These are phyloP conservation scores for Clitarchus hookeri DNA, from an alignment of 2,888 invertebrate genomes.

Conservation along the genomic window DNA sequence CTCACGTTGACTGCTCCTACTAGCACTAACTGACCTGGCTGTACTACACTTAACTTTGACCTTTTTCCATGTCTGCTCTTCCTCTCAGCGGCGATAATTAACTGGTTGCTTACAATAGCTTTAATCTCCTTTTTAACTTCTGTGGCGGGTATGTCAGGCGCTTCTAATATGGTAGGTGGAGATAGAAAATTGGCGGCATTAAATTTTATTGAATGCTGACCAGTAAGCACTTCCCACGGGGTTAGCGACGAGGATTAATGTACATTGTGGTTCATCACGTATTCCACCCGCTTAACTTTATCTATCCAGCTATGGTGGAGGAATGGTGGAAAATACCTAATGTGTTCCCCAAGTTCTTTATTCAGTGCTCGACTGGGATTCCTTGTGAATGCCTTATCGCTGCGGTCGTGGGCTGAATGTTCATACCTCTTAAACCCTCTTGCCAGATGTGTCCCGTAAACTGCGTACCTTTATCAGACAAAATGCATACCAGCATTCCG, in stretches of 20 bases:
- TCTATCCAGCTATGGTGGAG: background rate
- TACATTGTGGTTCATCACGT: background rate
- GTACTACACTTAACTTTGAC: too few relatives aligned
- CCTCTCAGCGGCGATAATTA: too few relatives aligned
- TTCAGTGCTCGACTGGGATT: background rate
- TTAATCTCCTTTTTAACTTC: too few relatives aligned
- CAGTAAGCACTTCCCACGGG: too few relatives aligned
- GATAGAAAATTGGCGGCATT: too few relatives aligned
- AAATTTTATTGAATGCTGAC: too few relatives aligned
- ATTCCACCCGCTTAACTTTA: background rate
- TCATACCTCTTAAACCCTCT: background rate
- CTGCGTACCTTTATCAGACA: background rate
- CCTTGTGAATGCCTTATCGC: background rate
- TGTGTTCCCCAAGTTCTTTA: background rate
- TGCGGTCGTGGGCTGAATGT: background rate
- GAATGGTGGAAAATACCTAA: background rate
- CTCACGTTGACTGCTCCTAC: too few relatives aligned
- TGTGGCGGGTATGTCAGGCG: too few relatives aligned
- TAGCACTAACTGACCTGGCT: too few relatives aligned
- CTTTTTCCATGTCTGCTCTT: too few relatives aligned
- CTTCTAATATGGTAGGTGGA: too few relatives aligned
- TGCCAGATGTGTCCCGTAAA: background rate
- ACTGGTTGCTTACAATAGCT: too few relatives aligned
- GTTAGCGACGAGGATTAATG: background rate
- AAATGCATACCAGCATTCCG: background rate